Base-by-base conservation (phyloP, 2,797 vertebrate genomes). In the Mus caroli region DNA sequence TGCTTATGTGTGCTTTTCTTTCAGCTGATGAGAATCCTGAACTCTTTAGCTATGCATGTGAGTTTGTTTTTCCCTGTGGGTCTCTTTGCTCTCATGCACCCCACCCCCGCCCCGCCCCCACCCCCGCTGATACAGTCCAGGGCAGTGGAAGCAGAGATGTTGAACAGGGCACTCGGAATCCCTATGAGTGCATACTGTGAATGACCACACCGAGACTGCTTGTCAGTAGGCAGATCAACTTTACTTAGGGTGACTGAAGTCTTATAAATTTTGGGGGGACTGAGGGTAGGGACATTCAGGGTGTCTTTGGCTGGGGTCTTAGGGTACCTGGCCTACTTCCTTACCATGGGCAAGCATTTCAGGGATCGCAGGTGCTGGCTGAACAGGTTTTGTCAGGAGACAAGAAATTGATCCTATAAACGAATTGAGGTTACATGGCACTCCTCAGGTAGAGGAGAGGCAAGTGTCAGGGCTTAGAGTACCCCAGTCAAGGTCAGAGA, bases 61-160 rank as follows among this genome's bases (percentile, higher is more conserved):
- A 34, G 15, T 37, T 67, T 92, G 15, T 54, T 82, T 85, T 52
- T 67, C 34, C 56, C 60, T n/a, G 15, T 69, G 34, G 67, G 67
- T 69, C 67, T 69, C 64, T 6, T 34, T n/a, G 15, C 15, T 17
- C 67, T 69, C 15, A 0, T n/a, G 34, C 13, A n/a, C 12, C 52
- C 54, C 4, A 1, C 31, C 14, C 14, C 34, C 0, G 13, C 31
- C 6, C 34, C 0, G 12, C 1, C 52, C 13, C 13, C 15, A 15
- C 4, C 31, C 14, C 5, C 1, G 6, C 67, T 69, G 14, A n/a
- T 19, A 69, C 67, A n/a, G 34, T 15, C 34, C 67, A 69, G 67
- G 67, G 34, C 34, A 8, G 64, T 67, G 64, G 64, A 6, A 34
- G 15, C 67, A n/a, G 6, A 69, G 67, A n/a, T 69, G 15, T 19